Percentiles rank a stretch among this genome's conserved stretches.
These are phyloP conservation scores for Coregonus sp. DNA, from an alignment of 2,797 vertebrate species.

Conservation along the genomic window DNA sequence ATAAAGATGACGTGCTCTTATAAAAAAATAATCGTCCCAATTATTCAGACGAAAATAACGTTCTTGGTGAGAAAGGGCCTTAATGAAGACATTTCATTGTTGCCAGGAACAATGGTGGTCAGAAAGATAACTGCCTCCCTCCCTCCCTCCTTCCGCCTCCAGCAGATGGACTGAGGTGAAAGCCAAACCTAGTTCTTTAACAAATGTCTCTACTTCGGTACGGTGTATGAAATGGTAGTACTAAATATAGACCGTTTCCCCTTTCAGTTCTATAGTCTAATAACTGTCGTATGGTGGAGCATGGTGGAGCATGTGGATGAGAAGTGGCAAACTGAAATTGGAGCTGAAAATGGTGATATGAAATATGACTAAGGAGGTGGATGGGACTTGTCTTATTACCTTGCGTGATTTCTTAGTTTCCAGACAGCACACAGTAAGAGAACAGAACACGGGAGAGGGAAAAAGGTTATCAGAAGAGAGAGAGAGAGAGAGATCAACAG, in stretches of 20 bases:
- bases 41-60: too few species aligned
- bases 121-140: conserved; percentile 62
- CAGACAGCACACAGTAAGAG: conserved; percentile 83
- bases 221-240: conserved; percentile 29
- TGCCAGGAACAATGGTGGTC: conserved; percentile 74
- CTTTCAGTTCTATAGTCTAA: conserved; percentile 14
- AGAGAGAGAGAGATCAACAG: conserved; percentile 45
- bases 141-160: conserved; percentile 68
- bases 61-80: too few species aligned
- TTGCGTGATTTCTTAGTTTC: conserved; percentile 99
- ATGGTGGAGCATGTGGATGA: conserved; percentile 60
- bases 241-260: conserved; percentile 10
- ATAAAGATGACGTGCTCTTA: too few species aligned
- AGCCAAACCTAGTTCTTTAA: conserved; percentile 74
- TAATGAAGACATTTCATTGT: conserved; percentile 80
- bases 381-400: conserved; percentile 82
- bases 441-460: conserved; percentile 66
- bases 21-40: too few species aligned
- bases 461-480: conserved; percentile 32
- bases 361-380: conserved; percentile 72
- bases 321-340: conserved; percentile 10
- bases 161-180: conserved; percentile 80
- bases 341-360: conserved; percentile 51
- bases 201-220: conserved; percentile 45
- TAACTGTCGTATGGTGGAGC: conserved; percentile 63